Conservation (phyloP, 2,113 vertebrate genomes). For the Sterrhoptilus dennistouni region DNA sequence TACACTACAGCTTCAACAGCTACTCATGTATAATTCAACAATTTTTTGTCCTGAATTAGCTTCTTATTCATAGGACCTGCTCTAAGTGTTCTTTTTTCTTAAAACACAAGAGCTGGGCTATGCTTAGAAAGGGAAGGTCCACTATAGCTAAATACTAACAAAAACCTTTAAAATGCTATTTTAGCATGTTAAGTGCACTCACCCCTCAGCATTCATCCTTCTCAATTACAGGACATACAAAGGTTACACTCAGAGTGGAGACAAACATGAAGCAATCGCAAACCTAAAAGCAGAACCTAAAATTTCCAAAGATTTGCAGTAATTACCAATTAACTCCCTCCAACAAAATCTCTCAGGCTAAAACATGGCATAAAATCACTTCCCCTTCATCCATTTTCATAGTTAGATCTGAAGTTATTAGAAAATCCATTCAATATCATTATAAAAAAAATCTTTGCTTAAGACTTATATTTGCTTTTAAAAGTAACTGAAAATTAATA, state of each 20-base stretch:
- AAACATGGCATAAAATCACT: background rate
- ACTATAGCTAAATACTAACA: background rate
- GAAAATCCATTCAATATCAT: background rate
- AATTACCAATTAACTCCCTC: background rate
- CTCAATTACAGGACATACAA: background rate
- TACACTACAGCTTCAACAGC: conserved; percentile 22
- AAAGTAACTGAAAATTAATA: background rate
- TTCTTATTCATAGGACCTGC: conserved; percentile 30
- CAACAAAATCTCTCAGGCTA: background rate
- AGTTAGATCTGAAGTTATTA: background rate
- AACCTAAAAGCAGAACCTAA: background rate
- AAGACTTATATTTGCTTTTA: background rate
- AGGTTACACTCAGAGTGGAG: background rate
- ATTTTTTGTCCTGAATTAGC: conserved; percentile 30
- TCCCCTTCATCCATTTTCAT: background rate
- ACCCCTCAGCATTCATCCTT: background rate
- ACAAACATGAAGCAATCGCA: background rate
- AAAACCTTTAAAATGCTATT: background rate
- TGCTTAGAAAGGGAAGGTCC: background rate
- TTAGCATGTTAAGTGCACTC: background rate
- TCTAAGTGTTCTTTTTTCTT: background rate
- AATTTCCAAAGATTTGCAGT: background rate
- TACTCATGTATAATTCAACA: conserved; percentile 47
- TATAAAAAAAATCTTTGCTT: background rate
- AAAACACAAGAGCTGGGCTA: background rate